phyloP scores from a whole-genome alignment of 2,113 vertebrate species.

The Sylvia atricapilla region DNA sequence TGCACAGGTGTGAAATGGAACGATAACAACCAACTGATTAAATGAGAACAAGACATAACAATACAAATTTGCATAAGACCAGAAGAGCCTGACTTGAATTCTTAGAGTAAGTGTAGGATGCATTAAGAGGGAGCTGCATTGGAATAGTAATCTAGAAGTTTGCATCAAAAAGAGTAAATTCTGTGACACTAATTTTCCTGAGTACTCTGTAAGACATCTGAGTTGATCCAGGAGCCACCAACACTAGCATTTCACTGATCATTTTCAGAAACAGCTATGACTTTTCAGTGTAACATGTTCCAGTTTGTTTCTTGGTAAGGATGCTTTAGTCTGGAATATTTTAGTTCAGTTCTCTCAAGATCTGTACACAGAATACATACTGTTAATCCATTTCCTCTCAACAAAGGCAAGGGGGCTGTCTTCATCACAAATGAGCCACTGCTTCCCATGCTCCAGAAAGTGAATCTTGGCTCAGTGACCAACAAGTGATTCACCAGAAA shows the following conservation, averaged over 20 bases:
- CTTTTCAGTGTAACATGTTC: background rate
- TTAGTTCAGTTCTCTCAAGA: background rate
- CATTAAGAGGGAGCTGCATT: background rate
- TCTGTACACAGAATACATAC: background rate
- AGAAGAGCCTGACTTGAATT: background rate
- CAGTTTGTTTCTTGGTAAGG: background rate
- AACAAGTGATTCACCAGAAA: conserved; percentile 56
- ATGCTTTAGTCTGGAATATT: background rate
- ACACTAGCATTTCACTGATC: background rate
- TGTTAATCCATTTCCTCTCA: conserved; percentile 36
- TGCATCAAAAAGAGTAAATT: background rate
- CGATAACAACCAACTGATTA: background rate
- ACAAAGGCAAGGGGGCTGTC: background rate
- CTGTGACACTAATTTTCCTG: background rate
- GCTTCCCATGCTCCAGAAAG: conserved; percentile 19
- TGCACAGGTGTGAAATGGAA: background rate
- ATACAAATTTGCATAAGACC: background rate
- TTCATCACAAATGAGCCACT: background rate
- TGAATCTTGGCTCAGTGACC: conserved; percentile 8
- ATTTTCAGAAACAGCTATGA: background rate
- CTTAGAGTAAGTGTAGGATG: background rate
- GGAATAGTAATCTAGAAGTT: background rate
- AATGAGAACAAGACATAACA: background rate
- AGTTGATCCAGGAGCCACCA: background rate
- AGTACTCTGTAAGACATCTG: background rate